These are phyloP conservation scores for Vanessa tameamea DNA, from an alignment of 1,140 invertebrate species.

Conservation along the genomic window DNA sequence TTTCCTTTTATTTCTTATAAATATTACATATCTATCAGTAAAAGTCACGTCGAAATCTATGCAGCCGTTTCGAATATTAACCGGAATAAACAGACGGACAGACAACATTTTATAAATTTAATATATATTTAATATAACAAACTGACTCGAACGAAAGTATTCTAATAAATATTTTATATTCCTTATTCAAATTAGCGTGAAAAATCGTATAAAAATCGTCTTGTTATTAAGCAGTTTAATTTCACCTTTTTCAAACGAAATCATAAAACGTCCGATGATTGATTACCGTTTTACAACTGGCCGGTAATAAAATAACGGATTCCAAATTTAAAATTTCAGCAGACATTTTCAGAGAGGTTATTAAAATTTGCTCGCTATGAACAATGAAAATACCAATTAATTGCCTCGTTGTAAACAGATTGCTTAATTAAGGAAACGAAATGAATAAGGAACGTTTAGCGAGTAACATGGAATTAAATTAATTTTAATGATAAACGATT, in stretches of 20 bases:
- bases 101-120: too few relatives aligned
- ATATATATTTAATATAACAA: too few relatives aligned
- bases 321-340: slow-evolving; percentile 47
- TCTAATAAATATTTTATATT: slow-evolving; percentile 11
- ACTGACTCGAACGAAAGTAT: neutral
- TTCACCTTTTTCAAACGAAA: slow-evolving; percentile 25
- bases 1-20: too few relatives aligned
- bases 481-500: slow-evolving; percentile 77
- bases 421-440: slow-evolving; percentile 76
- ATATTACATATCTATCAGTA: too few relatives aligned
- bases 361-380: slow-evolving; percentile 54
- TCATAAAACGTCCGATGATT: slow-evolving; percentile 39
- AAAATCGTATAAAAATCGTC: slow-evolving; percentile 41
- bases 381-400: slow-evolving; percentile 75
- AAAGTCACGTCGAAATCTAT: too few relatives aligned
- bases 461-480: slow-evolving; percentile 69
- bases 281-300: slow-evolving; percentile 36
- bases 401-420: slow-evolving; percentile 77
- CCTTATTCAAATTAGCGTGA: slow-evolving; percentile 4
- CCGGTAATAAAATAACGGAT: slow-evolving; percentile 46
- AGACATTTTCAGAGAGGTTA: slow-evolving; percentile 50
- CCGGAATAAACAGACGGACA: too few relatives aligned
- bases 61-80: too few relatives aligned
- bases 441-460: slow-evolving; percentile 74
- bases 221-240: slow-evolving; percentile 58